Evolutionary conservation across 1,140 invertebrate genomes (phyloP).

Genomic region (Cyclina sinensis): DNA sequence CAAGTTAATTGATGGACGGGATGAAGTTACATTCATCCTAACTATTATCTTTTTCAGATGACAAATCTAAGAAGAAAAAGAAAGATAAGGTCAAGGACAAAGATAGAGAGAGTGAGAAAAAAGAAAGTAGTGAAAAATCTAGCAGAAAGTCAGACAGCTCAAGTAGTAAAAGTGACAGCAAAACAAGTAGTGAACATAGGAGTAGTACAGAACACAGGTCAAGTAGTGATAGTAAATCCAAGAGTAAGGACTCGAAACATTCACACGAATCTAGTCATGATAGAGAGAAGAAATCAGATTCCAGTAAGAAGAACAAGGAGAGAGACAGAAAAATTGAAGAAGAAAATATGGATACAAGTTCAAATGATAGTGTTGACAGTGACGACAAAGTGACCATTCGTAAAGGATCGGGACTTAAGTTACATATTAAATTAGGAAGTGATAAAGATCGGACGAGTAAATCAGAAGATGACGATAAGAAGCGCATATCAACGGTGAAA

Average conservation of each 20-base stretch:
- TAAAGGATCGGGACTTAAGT: conserved; percentile 70
- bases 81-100: conserved; percentile 86
- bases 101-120: conserved; percentile 70
- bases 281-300: conserved; percentile 40
- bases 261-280: conserved; percentile 41
- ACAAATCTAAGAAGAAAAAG: conserved; percentile 77
- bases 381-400: conserved; percentile 60
- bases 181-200: not conserved
- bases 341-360: conserved; percentile 59
- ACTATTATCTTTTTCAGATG: conserved; percentile 72
- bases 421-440: conserved; percentile 73
- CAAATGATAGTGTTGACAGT: conserved; percentile 45
- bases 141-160: conserved; percentile 27
- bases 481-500: conserved; percentile 81
- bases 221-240: conserved; percentile 84
- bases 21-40: not conserved
- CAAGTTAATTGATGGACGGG: not conserved
- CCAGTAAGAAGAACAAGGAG: conserved; percentile 36
- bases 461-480: conserved; percentile 67
- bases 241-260: conserved; percentile 76
- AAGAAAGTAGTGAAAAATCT: conserved; percentile 51
- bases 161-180: conserved; percentile 4
- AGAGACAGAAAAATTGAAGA: conserved; percentile 66
- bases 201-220: not conserved
- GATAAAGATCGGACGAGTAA: conserved; percentile 38